Evolutionary conservation across 2,797 vertebrate species (phyloP), one percentile per base, ranked within the genome.

Genomic region (Anguilla marmorata): DNA sequence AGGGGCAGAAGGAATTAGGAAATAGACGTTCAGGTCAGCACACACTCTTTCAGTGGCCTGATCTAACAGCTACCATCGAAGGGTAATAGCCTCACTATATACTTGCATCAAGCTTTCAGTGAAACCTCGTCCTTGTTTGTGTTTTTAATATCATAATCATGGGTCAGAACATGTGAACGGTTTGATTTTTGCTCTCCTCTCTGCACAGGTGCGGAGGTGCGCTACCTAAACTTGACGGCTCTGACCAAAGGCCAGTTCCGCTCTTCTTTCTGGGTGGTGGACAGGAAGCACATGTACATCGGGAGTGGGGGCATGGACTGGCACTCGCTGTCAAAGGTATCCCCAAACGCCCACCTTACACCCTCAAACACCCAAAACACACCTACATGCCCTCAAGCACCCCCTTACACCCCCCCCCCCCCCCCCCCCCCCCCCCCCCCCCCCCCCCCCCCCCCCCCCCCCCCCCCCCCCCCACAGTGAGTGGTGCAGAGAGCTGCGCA

Each of bases 221-320:
- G 97, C 87, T 97, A 97, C 80, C 94, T 99, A 93, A 98, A 99
- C 94, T 98, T 96, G 96, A 94, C 95, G 0, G 96, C 97, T 0
- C 97, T 99, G 84, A 98, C 96, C 48, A 97, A 96, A 90, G 98
- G 98, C 16, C 94, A 95, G 41, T 95, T 99, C 69, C 96, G 95
- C 89, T 97, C 98, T 0, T 98, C 98, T 14, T 99, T 99, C 96
- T 99, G 98, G 98, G 98, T 99, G 90, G 97, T 99, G 82, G 98
- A 99, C 92, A 97, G 97, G 84, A 97, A 95, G 88, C 98, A 99
- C 0, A 95, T 99, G n/a, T 99, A 99, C 92, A 96, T 99, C 50
- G 98, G 98, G 92, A 99, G 98, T 48, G 97, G 96, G 5, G 96
- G 95, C 92, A 96, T 99, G 94, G 98, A 99, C 92, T 99, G 98